phyloP scores from a whole-genome alignment of 2,113 vertebrate genomes.

The Bettongia penicillata region DNA sequence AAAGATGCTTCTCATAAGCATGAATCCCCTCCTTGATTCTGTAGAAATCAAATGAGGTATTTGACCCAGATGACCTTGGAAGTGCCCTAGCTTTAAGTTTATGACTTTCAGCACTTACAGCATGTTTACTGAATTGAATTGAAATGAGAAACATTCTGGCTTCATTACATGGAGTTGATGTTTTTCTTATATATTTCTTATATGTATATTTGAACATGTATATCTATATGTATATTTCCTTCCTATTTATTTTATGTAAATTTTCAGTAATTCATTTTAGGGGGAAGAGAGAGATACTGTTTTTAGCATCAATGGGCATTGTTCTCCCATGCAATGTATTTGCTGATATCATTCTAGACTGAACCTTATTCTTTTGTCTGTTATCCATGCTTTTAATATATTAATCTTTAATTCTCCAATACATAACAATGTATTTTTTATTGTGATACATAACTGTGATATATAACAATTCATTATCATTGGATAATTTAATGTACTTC shows the following conservation, averaged over 20 bases:
- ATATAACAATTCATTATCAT: background rate
- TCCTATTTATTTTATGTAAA: constrained; percentile 38
- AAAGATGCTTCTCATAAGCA: background rate
- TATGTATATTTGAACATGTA: no score
- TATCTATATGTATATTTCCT: background rate
- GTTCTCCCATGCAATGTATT: background rate
- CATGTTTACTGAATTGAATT: background rate
- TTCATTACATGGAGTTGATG: constrained; percentile 6
- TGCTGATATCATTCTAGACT: background rate
- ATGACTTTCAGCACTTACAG: background rate
- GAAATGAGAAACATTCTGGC: background rate
- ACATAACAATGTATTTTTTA: background rate
- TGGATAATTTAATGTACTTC: background rate
- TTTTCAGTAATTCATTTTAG: constrained; percentile 5
- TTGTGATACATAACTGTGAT: background rate
- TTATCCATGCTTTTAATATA: background rate
- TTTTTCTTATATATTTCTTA: constrained; percentile 3
- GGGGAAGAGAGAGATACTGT: background rate
- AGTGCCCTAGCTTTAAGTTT: background rate
- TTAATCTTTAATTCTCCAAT: background rate
- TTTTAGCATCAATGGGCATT: constrained; percentile 10
- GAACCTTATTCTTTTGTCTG: constrained; percentile 26
- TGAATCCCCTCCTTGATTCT: background rate
- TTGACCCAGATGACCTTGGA: background rate
- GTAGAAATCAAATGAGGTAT: background rate